A percentile compares a stretch with the other conserved stretches of the same genome.
Conservation (phyloP, 64 coral and sea anemone genomes). For the Porites australiensis region DNA sequence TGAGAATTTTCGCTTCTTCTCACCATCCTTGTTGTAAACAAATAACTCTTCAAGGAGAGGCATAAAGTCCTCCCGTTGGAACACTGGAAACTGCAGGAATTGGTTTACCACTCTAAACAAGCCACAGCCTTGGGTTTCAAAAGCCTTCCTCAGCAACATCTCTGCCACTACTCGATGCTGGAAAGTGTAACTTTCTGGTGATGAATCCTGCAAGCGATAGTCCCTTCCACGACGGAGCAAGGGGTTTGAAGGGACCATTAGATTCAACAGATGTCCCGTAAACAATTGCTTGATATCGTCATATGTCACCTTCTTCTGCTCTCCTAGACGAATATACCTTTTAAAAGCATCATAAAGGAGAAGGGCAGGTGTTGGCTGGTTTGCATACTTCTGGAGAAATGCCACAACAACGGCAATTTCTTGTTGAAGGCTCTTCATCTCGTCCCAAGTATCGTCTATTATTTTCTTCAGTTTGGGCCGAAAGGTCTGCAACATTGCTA, state of each 20-base stretch:
- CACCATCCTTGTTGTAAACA: constrained; percentile 26
- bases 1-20: constrained; percentile 61
- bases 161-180: constrained; percentile 81
- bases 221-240: neutral
- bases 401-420: constrained; percentile 74
- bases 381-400: constrained; percentile 79
- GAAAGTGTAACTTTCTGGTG: constrained; percentile 61
- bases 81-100: constrained; percentile 73
- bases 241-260: constrained; percentile 75
- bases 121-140: neutral
- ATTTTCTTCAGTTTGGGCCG: constrained; percentile 57
- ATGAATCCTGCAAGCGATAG: neutral
- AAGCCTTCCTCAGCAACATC: constrained; percentile 39
- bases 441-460: constrained; percentile 55
- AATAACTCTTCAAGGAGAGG: constrained; percentile 71
- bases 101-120: constrained; percentile 33
- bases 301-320: constrained; percentile 53
- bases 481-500: constrained; percentile 84
- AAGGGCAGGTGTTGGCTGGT: constrained; percentile 51
- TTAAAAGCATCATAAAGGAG: constrained; percentile 73
- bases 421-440: constrained; percentile 59
- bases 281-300: constrained; percentile 79
- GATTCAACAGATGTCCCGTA: constrained; percentile 75
- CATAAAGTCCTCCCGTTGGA: constrained; percentile 30
- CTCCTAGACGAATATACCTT: neutral